Percentiles rank a stretch among this genome's conserved stretches.
Conservation (phyloP, 2,113 vertebrate genomes). For the Xiphophorus hellerii region DNA sequence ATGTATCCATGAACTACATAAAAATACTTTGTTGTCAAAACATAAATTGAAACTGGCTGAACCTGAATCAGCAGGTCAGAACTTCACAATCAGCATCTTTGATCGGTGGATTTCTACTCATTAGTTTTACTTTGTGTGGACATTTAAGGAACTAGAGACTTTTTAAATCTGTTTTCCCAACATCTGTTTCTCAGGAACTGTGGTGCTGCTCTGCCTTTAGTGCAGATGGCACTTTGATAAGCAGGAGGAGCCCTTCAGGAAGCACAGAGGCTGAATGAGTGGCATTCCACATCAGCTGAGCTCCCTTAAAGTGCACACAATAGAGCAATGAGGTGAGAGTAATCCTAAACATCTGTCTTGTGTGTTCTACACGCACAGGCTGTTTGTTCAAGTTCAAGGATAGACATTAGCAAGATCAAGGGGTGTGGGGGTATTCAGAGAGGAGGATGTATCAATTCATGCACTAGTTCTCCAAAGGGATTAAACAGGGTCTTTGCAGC, state of each 20-base stretch:
- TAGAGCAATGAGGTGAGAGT: conserved; percentile 79
- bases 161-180: background rate
- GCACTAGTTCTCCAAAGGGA: conserved; percentile 75
- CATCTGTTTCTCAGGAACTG: conserved; percentile 17
- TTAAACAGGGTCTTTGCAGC: conserved; percentile 57
- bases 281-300: conserved; percentile 79
- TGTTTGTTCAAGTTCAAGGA: conserved; percentile 78
- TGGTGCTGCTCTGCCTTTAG: conserved; percentile 47
- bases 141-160: background rate
- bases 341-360: conserved; percentile 81
- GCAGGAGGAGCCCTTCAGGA: conserved; percentile 67
- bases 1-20: no score
- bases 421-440: conserved; percentile 17
- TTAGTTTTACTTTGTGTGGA: conserved; percentile 7
- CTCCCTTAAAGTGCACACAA: conserved; percentile 76
- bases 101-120: background rate
- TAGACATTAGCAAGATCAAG: conserved; percentile 68
- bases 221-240: conserved; percentile 75
- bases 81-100: background rate
- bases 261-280: conserved; percentile 65
- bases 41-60: background rate
- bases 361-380: conserved; percentile 75
- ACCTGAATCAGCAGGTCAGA: background rate
- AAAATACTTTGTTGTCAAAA: background rate
- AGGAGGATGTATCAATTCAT: conserved; percentile 72